Evolutionary conservation across 2,888 invertebrate genomes (phyloP).

Genomic region (Thera britannica): DNA sequence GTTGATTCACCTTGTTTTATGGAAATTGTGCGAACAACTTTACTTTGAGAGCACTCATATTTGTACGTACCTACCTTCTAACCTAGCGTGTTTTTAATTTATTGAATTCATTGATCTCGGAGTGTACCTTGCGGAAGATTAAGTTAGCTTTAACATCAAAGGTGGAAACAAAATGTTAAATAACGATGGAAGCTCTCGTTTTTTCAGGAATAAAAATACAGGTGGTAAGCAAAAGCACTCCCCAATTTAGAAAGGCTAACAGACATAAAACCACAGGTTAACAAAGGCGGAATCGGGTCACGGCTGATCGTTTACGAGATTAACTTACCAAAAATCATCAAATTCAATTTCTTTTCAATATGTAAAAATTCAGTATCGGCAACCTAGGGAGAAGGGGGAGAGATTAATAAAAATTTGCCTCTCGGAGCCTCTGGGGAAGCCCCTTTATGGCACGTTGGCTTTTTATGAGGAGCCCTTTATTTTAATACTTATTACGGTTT

Average conservation of each 20-base stretch:
- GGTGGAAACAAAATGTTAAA: slow-evolving; percentile 6
- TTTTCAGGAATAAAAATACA: slow-evolving; percentile 24
- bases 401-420: slow-evolving; percentile 79
- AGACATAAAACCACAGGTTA: slow-evolving; percentile 40
- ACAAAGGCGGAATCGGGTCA: slow-evolving; percentile 39
- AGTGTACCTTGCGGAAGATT: background rate
- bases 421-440: slow-evolving; percentile 68
- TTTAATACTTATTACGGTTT: slow-evolving; percentile 77
- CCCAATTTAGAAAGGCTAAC: slow-evolving; percentile 37
- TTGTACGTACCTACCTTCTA: slow-evolving; percentile 29
- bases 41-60: slow-evolving; percentile 42
- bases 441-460: slow-evolving; percentile 77
- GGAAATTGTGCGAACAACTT: slow-evolving; percentile 52
- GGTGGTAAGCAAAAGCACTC: slow-evolving; percentile 30
- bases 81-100: slow-evolving; percentile 10
- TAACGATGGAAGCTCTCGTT: background rate
- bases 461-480: slow-evolving; percentile 77
- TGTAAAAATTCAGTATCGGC: slow-evolving; percentile 66
- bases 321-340: slow-evolving; percentile 52
- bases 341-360: slow-evolving; percentile 70
- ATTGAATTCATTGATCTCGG: background rate
- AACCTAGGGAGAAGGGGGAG: slow-evolving; percentile 64
- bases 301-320: slow-evolving; percentile 43
- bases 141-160: background rate
- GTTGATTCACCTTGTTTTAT: slow-evolving; percentile 57